These are phyloP conservation scores for Malurus splendens DNA, from an alignment of 2,797 vertebrate species.

Conservation along the genomic window DNA sequence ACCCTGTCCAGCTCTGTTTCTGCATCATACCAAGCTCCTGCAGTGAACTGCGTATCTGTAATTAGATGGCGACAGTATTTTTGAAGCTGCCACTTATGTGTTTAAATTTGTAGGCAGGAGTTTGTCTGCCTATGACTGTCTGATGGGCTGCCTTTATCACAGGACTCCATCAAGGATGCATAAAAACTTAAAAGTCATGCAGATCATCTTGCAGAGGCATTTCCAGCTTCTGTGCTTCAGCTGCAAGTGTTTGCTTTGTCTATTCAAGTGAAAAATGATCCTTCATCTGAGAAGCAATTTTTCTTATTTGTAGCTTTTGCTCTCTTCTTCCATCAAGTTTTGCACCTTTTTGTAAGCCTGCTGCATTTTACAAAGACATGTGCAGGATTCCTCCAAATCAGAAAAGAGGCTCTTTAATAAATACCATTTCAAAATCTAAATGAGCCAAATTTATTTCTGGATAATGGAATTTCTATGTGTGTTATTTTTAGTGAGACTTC, in stretches of 20 bases:
- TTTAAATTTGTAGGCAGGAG: not conserved
- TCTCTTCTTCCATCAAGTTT: not conserved
- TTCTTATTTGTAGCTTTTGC: not conserved
- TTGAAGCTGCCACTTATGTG: not conserved
- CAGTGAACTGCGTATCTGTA: not conserved
- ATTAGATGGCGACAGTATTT: fast-evolving
- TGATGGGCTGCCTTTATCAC: not conserved
- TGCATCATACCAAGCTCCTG: not conserved
- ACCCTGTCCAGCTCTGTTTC: not conserved
- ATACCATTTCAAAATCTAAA: not conserved
- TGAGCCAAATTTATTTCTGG: constrained; percentile 5
- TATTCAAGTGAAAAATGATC: constrained; percentile 6
- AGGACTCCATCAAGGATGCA: not conserved
- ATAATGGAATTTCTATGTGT: constrained; percentile 2
- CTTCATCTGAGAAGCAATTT: not conserved
- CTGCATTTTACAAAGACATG: not conserved
- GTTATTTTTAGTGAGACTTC: not conserved
- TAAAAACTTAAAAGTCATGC: not conserved
- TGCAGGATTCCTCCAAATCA: not conserved
- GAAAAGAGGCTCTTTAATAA: constrained; percentile 2
- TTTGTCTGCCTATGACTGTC: not conserved
- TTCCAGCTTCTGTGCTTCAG: not conserved
- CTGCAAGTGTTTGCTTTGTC: not conserved
- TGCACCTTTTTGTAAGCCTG: not conserved
- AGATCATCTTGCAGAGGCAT: not conserved